These are phyloP conservation scores for Amphibalanus amphitrite DNA, from an alignment of 1,140 invertebrate species.

Conservation along the genomic window DNA sequence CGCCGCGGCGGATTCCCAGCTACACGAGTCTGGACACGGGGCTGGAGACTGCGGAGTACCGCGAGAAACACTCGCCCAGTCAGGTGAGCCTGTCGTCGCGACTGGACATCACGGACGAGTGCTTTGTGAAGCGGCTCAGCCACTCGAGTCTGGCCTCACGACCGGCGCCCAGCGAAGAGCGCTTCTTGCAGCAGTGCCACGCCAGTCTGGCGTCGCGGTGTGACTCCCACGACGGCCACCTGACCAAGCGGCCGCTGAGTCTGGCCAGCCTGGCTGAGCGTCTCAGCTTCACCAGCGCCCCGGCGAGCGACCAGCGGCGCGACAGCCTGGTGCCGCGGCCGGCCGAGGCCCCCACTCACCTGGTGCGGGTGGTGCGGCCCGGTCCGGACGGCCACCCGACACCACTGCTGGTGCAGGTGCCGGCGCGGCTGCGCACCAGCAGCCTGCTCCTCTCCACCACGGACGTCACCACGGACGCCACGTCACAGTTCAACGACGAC, in stretches of 20 bases:
- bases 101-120: not conserved
- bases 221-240: not conserved
- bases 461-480: not conserved
- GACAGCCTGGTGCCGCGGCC: not conserved
- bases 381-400: not conserved
- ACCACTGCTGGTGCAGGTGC: not conserved
- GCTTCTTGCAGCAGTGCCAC: not conserved
- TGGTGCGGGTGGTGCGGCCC: not conserved
- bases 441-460: not conserved
- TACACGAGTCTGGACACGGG: not conserved
- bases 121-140: not conserved
- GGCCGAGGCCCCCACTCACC: not conserved
- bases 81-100: not conserved
- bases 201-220: not conserved
- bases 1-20: not conserved
- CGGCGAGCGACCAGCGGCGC: not conserved
- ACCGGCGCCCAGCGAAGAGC: not conserved
- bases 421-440: not conserved
- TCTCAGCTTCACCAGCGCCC: not conserved
- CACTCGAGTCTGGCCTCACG: not conserved
- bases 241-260: not conserved
- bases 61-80: not conserved
- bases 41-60: not conserved
- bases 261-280: not conserved
- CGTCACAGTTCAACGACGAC: constrained; percentile 1